phyloP scores from a whole-genome alignment of 2,888 invertebrate species.

The Platerodrilus igneus region DNA sequence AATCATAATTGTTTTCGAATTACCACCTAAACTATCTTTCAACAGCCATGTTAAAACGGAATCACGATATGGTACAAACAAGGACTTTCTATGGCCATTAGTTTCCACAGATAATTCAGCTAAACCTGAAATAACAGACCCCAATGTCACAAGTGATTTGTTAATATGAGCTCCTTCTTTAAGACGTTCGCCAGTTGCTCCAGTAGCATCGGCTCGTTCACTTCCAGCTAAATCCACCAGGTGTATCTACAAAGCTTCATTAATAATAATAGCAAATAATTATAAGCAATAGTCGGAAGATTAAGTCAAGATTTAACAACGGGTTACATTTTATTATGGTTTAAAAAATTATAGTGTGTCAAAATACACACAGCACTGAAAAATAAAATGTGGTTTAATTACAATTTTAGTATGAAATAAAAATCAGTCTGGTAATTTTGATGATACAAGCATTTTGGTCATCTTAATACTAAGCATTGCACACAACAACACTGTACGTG shows the following conservation, averaged over 20 bases:
- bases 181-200: constrained; percentile 84
- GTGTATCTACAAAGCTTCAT: constrained; percentile 64
- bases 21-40: constrained; percentile 84
- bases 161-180: constrained; percentile 90
- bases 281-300: neutral
- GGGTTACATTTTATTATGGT: too few relatives aligned
- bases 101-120: constrained; percentile 58
- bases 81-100: constrained; percentile 40
- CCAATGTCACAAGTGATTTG: constrained; percentile 82
- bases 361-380: too few relatives aligned
- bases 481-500: too few relatives aligned
- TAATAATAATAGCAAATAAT: too few relatives aligned
- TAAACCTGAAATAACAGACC: constrained; percentile 81
- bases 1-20: constrained; percentile 89
- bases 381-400: too few relatives aligned
- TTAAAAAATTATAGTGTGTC: too few relatives aligned
- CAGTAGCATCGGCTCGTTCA: constrained; percentile 83
- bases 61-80: constrained; percentile 84
- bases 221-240: constrained; percentile 87
- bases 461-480: too few relatives aligned
- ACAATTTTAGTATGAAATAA: too few relatives aligned
- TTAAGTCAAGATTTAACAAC: too few relatives aligned
- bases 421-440: too few relatives aligned
- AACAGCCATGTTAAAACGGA: constrained; percentile 85
- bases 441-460: too few relatives aligned